Conservation (phyloP, 2,888 invertebrate species). For the Spatulosminthurus flaviceps region DNA sequence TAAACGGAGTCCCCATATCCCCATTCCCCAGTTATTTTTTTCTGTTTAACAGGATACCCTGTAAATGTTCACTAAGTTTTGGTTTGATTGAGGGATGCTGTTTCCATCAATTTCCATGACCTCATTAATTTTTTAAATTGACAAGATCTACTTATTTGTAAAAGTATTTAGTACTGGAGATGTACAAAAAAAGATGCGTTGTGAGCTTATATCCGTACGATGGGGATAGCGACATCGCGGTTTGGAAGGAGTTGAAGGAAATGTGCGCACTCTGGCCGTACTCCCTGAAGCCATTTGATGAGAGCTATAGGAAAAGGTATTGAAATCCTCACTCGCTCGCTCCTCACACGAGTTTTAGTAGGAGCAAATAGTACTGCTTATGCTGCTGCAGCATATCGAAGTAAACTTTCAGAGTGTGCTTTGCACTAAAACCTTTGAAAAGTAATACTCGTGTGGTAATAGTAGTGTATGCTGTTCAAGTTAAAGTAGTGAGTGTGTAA, state of each 20-base stretch:
- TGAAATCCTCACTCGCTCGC: neutral
- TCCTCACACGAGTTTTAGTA: too few species aligned
- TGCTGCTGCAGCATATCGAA: neutral
- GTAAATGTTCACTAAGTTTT: too few species aligned
- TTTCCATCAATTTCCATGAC: too few species aligned
- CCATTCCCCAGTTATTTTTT: too few species aligned
- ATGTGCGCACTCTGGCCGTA: conserved; percentile 19
- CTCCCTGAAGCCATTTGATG: conserved; percentile 11
- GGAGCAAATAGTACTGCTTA: neutral
- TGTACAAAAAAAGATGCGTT: too few species aligned
- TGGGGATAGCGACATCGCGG: conserved; percentile 19
- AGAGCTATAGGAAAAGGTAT: conserved; percentile 7
- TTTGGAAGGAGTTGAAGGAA: neutral
- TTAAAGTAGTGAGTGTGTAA: neutral
- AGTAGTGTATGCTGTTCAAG: neutral
- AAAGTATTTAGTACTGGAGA: too few species aligned
- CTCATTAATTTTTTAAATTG: too few species aligned
- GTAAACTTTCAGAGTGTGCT: conserved; percentile 19
- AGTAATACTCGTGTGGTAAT: conserved; percentile 8
- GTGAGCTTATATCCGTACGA: neutral
- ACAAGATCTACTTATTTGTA: too few species aligned
- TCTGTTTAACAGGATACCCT: too few species aligned
- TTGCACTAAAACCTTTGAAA: neutral
- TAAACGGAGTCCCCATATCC: too few species aligned
- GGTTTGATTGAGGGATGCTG: too few species aligned